Percentiles rank a stretch among this genome's conserved stretches.
phyloP scores from a whole-genome alignment of 2,797 vertebrate species.

The Pogoniulus pusillus region DNA sequence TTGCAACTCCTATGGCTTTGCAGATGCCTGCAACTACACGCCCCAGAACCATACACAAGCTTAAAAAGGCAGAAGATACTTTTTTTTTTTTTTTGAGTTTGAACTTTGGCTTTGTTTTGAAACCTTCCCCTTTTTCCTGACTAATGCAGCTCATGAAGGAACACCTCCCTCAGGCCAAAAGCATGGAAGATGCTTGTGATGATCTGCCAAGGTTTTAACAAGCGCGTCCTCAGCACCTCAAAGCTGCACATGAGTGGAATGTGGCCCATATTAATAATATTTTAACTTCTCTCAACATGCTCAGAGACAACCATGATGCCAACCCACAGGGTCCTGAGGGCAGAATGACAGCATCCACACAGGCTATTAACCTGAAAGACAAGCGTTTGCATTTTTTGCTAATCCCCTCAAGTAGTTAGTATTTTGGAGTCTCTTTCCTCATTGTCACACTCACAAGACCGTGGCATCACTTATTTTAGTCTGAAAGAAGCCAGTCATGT shows the following conservation, averaged over 20 bases:
- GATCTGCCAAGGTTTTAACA: constrained; percentile 49
- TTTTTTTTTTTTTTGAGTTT: not conserved
- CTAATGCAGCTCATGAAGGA: constrained; percentile 40
- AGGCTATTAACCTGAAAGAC: constrained; percentile 33
- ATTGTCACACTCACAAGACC: not conserved
- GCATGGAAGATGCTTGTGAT: constrained; percentile 32
- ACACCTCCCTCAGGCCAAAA: constrained; percentile 38
- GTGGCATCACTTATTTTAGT: not conserved
- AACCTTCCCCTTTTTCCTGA: constrained; percentile 23
- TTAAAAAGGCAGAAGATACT: not conserved
- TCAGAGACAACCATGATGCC: constrained; percentile 37
- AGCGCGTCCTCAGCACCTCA: constrained; percentile 27
- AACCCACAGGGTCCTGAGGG: constrained; percentile 13
- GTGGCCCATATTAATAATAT: constrained; percentile 6
- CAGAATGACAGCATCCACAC: constrained; percentile 34
- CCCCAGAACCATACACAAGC: not conserved
- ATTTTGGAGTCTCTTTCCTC: not conserved
- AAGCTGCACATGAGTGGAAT: constrained; percentile 37
- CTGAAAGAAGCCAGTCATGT: not conserved
- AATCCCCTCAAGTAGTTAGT: constrained; percentile 17
- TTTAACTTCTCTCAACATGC: constrained; percentile 18
- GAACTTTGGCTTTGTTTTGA: constrained; percentile 60
- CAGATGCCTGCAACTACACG: constrained; percentile 14
- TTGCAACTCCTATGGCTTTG: not conserved
- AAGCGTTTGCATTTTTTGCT: constrained; percentile 21